These are phyloP conservation scores for Paratrypauchen microcephalus DNA, from an alignment of 2,797 vertebrate species.

Conservation along the genomic window DNA sequence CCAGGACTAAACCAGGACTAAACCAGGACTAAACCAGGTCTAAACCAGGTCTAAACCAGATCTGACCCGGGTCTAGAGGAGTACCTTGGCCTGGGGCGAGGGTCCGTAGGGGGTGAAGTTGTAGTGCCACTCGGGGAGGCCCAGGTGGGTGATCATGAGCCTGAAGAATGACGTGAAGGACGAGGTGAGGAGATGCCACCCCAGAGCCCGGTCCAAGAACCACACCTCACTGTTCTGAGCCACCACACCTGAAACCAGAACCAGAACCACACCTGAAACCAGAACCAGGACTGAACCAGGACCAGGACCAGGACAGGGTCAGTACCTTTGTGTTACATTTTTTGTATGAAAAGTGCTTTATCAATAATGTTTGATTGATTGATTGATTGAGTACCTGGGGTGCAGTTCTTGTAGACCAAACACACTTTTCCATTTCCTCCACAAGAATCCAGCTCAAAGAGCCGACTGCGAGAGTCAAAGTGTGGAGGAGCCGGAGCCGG, in stretches of 20 bases:
- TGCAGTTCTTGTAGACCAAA: slow-evolving; percentile 89
- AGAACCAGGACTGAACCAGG: not conserved
- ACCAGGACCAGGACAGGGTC: too few relatives aligned
- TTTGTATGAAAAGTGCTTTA: too few relatives aligned
- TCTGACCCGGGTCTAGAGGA: too few relatives aligned
- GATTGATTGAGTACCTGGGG: slow-evolving; percentile 88
- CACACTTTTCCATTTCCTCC: slow-evolving; percentile 93
- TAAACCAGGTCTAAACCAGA: too few relatives aligned
- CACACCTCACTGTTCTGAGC: slow-evolving; percentile 88
- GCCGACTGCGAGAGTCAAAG: slow-evolving; percentile 87
- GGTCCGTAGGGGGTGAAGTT: slow-evolving; percentile 90
- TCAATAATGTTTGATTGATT: too few relatives aligned
- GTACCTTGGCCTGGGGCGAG: slow-evolving; percentile 93
- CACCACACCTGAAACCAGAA: slow-evolving; percentile 69
- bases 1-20: too few relatives aligned
- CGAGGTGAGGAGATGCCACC: slow-evolving; percentile 91
- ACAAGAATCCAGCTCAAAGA: slow-evolving; percentile 93
- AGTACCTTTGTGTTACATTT: too few relatives aligned
- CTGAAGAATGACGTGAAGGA: slow-evolving; percentile 94
- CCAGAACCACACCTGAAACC: slow-evolving; percentile 71
- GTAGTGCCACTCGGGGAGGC: slow-evolving; percentile 96
- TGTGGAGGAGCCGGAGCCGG: slow-evolving; percentile 79
- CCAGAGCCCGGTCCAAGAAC: slow-evolving; percentile 94
- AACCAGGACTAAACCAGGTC: too few relatives aligned
- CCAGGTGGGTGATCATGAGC: slow-evolving; percentile 92